A percentile compares a stretch with the other conserved stretches of the same genome.
Evolutionary conservation across 2,113 vertebrate genomes (phyloP).

Genomic region (Paracanthobrama guichenoti): DNA sequence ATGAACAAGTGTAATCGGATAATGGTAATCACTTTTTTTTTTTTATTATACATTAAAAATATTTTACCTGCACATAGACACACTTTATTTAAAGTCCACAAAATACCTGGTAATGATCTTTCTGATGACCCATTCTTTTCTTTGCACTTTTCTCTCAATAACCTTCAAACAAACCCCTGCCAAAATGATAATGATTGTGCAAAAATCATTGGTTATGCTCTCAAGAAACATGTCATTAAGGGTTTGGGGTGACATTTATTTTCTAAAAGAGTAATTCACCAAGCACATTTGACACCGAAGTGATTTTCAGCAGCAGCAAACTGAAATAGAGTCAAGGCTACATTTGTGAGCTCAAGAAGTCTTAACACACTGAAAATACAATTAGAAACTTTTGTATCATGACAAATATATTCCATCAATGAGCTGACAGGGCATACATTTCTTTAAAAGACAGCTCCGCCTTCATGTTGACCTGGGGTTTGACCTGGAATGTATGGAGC

Average conservation of each 20-base stretch:
- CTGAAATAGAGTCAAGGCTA: not conserved
- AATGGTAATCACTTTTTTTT: not conserved
- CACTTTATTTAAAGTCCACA: not conserved
- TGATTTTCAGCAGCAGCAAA: constrained; percentile 8
- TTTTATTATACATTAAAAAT: not conserved
- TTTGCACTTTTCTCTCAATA: constrained; percentile 16
- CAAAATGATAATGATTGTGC: constrained; percentile 45
- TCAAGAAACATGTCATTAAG: constrained; percentile 36
- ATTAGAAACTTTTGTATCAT: not conserved
- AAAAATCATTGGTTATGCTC: constrained; percentile 2
- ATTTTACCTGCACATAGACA: not conserved
- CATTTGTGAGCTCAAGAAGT: not conserved
- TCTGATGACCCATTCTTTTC: constrained; percentile 29
- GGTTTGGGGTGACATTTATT: not conserved
- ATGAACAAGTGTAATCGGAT: not conserved
- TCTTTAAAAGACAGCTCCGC: constrained; percentile 5
- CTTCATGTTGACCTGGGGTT: constrained; percentile 4
- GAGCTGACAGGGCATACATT: not conserved
- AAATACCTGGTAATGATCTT: constrained; percentile 13
- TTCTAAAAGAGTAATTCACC: constrained; percentile 8
- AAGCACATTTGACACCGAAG: not conserved
- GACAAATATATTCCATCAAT: not conserved
- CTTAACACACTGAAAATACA: not conserved
- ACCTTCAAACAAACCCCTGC: constrained; percentile 24
- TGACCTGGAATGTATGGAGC: not conserved